Conservation (phyloP, 2,113 vertebrate species). For the Mohoua ochrocephala region DNA sequence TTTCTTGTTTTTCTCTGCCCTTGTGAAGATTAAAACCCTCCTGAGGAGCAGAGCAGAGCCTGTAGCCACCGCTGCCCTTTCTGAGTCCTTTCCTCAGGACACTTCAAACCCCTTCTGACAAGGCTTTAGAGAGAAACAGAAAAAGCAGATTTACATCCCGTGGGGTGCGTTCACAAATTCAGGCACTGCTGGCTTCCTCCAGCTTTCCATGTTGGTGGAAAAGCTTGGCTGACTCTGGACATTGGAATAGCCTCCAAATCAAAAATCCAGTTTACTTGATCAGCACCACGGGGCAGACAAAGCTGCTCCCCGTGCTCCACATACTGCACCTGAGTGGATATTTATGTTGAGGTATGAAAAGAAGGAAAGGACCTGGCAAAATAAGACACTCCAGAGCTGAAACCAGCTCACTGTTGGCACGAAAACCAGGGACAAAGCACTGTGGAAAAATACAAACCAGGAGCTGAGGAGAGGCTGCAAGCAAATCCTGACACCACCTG, state of each 20-base stretch:
- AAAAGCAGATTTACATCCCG: neutral
- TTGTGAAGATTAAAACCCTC: neutral
- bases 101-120: neutral
- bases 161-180: accelerated
- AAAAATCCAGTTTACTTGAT: neutral
- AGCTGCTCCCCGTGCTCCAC: neutral
- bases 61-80: neutral
- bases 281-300: accelerated
- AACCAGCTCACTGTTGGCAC: neutral
- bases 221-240: neutral
- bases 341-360: accelerated
- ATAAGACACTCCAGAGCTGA: neutral
- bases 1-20: neutral
- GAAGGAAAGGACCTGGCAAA: neutral
- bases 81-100: neutral
- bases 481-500: neutral
- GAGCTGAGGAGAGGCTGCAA: neutral
- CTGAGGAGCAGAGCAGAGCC: neutral
- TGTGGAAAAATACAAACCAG: neutral
- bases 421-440: neutral
- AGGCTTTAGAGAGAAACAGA: neutral
- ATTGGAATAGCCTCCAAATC: neutral
- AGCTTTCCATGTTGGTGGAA: neutral
- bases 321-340: accelerated
- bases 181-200: neutral